These are phyloP conservation scores for Drosophila triauraria DNA, from an alignment of 1,140 invertebrate species.

Conservation along the genomic window DNA sequence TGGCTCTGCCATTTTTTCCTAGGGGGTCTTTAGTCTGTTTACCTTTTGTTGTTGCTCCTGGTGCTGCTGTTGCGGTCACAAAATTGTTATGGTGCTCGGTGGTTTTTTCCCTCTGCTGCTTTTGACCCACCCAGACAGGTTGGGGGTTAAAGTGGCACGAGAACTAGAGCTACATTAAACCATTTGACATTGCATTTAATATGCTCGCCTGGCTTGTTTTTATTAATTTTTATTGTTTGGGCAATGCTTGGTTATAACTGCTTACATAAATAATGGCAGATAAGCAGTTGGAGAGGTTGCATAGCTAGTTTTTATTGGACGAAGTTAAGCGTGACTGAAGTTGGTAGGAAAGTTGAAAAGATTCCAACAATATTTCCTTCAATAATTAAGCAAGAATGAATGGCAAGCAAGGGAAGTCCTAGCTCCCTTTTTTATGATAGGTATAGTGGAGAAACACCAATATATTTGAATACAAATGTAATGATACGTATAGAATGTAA, in stretches of 20 bases:
- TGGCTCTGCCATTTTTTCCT: slow-evolving; percentile 54
- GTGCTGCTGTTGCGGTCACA: slow-evolving; percentile 69
- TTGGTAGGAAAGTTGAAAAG: background rate
- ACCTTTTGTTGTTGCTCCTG: slow-evolving; percentile 55
- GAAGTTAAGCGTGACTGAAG: background rate
- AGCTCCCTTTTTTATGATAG: no score
- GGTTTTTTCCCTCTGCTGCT: slow-evolving; percentile 29
- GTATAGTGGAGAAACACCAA: no score
- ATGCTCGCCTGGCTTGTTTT: slow-evolving; percentile 69
- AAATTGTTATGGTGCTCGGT: slow-evolving; percentile 67
- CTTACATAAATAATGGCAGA: slow-evolving; percentile 30
- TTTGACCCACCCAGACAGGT: slow-evolving; percentile 31
- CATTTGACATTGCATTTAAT: slow-evolving; percentile 81
- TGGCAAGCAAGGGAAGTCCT: background rate
- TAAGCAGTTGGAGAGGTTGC: slow-evolving; percentile 2
- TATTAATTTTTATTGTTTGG: slow-evolving; percentile 77
- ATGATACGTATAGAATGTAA: no score
- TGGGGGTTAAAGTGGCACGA: slow-evolving; percentile 51
- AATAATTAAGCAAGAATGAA: background rate
- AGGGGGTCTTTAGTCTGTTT: slow-evolving; percentile 65
- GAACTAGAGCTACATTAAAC: slow-evolving; percentile 64
- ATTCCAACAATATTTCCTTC: background rate
- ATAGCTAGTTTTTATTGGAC: background rate
- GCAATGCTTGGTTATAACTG: slow-evolving; percentile 56
- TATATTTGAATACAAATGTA: no score